phyloP scores from a whole-genome alignment of 2,113 vertebrate species.

The Menura novaehollandiae region DNA sequence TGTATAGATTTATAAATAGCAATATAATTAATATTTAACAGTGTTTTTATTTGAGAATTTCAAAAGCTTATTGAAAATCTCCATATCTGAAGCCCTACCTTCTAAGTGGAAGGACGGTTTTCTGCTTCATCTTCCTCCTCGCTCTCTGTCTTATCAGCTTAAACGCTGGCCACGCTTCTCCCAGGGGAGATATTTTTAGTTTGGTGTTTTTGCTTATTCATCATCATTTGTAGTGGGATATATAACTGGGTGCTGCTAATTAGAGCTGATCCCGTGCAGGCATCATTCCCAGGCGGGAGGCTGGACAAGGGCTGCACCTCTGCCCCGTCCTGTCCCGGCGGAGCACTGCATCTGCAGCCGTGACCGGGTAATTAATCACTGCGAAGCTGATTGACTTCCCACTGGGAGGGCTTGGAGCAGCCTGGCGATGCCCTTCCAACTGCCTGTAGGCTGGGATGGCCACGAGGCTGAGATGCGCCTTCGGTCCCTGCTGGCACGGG shows the following conservation, averaged over 20 bases:
- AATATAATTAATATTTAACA: conserved; percentile 63
- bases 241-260: not conserved
- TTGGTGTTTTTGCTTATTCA: not conserved
- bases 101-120: conserved; percentile 9
- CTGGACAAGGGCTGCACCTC: not conserved
- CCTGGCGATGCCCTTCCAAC: accelerated
- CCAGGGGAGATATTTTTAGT: not conserved
- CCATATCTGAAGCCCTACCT: conserved; percentile 38
- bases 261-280: not conserved
- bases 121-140: not conserved
- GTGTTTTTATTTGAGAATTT: conserved; percentile 53
- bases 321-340: not conserved
- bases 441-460: not conserved
- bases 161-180: not conserved
- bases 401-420: not conserved
- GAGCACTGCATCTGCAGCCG: accelerated
- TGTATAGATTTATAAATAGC: conserved; percentile 70
- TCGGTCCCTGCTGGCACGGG: accelerated
- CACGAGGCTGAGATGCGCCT: not conserved
- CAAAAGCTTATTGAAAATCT: conserved; percentile 36
- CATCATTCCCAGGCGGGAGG: not conserved
- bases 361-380: not conserved
- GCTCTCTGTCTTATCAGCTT: not conserved
- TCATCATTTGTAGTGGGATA: not conserved
- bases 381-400: not conserved